A percentile compares a stretch with the other conserved stretches of the same genome.
These are phyloP conservation scores for Petaurus breviceps DNA, from an alignment of 2,113 vertebrate species.

Conservation along the genomic window DNA sequence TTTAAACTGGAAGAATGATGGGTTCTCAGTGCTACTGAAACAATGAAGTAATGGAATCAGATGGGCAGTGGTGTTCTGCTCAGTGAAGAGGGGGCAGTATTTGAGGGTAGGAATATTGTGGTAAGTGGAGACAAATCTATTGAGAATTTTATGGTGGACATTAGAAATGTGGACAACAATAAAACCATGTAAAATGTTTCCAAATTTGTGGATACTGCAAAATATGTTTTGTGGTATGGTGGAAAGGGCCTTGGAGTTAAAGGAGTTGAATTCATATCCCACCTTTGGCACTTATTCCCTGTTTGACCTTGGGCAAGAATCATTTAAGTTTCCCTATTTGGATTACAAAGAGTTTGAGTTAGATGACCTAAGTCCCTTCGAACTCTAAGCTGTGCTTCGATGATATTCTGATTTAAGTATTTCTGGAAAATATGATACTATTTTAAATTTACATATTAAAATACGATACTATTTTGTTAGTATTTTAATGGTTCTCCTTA, in stretches of 20 bases:
- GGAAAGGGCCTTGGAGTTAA: background rate
- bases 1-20: background rate
- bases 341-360: background rate
- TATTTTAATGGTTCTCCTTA: conserved; percentile 15
- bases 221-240: background rate
- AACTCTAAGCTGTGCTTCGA: background rate
- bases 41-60: background rate
- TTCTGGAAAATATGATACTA: background rate
- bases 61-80: background rate
- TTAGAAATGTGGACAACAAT: background rate
- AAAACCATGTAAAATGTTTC: background rate
- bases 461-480: background rate
- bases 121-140: background rate
- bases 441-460: too few relatives aligned
- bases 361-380: background rate
- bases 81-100: background rate
- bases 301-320: background rate
- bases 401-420: background rate
- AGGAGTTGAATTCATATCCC: background rate
- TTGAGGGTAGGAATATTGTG: background rate
- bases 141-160: background rate
- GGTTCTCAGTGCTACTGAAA: background rate
- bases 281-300: background rate
- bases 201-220: background rate
- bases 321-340: background rate